Percentiles rank a stretch among this genome's conserved stretches.
Evolutionary conservation across 2,888 invertebrate genomes (phyloP).

Genomic region (Pilophorus perplexus): DNA sequence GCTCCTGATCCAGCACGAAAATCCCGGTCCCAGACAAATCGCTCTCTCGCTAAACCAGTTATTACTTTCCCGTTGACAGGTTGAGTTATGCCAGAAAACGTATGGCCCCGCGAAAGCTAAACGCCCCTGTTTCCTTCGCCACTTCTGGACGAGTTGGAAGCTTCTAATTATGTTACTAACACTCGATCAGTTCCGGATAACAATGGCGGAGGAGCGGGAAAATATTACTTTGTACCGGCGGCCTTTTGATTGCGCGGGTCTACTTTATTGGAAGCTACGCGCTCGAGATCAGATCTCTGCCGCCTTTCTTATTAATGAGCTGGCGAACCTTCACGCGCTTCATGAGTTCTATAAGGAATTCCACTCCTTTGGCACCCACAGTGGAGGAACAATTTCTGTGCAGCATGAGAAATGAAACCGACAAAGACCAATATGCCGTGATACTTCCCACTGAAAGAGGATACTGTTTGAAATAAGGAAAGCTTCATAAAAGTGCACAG

Average conservation of each 20-base stretch:
- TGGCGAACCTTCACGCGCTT: neutral
- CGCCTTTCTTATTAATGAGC: slow-evolving; percentile 11
- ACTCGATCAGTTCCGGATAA: slow-evolving; percentile 1
- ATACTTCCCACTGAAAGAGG: no score
- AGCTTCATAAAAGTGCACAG: no score
- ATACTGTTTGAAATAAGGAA: no score
- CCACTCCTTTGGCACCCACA: no score
- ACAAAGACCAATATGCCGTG: no score
- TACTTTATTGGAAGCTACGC: slow-evolving; percentile 18
- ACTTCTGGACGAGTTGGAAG: no score
- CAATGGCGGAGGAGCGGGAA: slow-evolving; percentile 14
- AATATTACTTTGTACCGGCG: slow-evolving; percentile 19
- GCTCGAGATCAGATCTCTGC: slow-evolving; percentile 11
- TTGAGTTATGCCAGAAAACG: slow-evolving; percentile 13
- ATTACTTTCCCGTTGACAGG: slow-evolving; percentile 12
- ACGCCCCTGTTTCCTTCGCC: no score
- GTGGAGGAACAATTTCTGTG: no score
- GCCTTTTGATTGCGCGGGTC: neutral
- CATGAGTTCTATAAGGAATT: neutral
- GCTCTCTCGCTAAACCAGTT: neutral
- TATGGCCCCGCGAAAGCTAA: slow-evolving; percentile 10
- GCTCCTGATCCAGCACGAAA: no score
- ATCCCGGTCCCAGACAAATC: no score
- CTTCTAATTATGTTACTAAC: slow-evolving; percentile 22
- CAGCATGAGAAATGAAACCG: no score